Evolutionary conservation across 2,113 vertebrate species (phyloP).

Genomic region (Caranx melampygus): DNA sequence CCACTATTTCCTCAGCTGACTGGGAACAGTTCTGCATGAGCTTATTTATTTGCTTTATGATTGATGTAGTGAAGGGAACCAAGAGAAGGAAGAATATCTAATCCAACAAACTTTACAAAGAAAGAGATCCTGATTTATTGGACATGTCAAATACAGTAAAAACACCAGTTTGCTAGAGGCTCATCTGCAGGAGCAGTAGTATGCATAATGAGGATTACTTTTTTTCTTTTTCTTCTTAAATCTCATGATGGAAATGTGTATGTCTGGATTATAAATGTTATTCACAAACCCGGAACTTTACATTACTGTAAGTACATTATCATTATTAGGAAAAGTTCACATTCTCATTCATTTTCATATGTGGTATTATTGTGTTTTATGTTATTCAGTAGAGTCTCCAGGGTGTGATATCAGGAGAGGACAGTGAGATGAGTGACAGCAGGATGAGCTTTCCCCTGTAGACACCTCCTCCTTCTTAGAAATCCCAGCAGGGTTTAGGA

Average conservation of each 20-base stretch:
- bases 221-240: not conserved
- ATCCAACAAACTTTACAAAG: not conserved
- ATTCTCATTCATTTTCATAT: not conserved
- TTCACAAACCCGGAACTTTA: not conserved
- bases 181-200: not conserved
- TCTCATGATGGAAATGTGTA: not conserved
- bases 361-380: not conserved
- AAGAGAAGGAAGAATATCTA: too few relatives aligned
- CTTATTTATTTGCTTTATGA: too few relatives aligned
- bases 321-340: not conserved
- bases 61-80: too few relatives aligned
- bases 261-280: not conserved
- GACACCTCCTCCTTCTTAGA: constrained; percentile 43
- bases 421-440: constrained; percentile 14
- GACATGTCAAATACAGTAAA: not conserved
- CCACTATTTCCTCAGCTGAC: constrained; percentile 4
- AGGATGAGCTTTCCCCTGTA: constrained; percentile 25
- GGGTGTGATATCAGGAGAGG: constrained; percentile 1
- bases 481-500: constrained; percentile 46
- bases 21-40: not conserved
- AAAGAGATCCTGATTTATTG: not conserved
- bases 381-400: not conserved
- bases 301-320: not conserved
- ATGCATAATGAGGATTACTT: not conserved
- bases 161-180: not conserved